These are phyloP conservation scores for Cariama cristata DNA, from an alignment of 2,113 vertebrate genomes.

Conservation along the genomic window DNA sequence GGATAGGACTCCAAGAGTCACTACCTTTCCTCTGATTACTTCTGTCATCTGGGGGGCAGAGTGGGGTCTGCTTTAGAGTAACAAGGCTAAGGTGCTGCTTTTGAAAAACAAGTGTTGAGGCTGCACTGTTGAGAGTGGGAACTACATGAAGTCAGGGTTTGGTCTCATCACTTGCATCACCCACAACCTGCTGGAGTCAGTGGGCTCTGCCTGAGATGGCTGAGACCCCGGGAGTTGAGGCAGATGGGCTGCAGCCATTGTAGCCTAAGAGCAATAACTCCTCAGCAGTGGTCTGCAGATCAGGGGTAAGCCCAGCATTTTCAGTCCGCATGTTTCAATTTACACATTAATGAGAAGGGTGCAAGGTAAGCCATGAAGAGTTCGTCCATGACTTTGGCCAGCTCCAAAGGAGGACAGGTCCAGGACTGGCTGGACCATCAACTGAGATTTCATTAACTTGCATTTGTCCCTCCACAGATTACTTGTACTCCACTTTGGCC, in stretches of 20 bases:
- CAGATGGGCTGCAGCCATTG: not conserved
- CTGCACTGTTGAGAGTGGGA: not conserved
- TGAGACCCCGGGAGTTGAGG: not conserved
- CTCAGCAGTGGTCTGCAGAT: not conserved
- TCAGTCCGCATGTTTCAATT: not conserved
- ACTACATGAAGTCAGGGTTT: not conserved
- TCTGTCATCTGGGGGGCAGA: not conserved
- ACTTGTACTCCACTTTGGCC: not conserved
- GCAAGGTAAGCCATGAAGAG: not conserved
- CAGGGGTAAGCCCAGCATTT: not conserved
- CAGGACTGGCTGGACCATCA: not conserved
- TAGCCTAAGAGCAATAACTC: not conserved
- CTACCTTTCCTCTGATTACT: not conserved
- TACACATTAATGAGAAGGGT: not conserved
- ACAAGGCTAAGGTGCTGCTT: not conserved
- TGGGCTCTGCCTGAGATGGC: not conserved
- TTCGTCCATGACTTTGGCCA: not conserved
- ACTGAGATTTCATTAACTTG: not conserved
- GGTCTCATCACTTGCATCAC: not conserved
- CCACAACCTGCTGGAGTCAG: not conserved
- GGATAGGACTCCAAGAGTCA: not conserved
- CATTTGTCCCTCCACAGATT: not conserved
- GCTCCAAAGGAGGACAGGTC: not conserved
- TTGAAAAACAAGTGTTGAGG: not conserved
- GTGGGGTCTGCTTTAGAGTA: not conserved